A percentile compares a stretch with the other conserved stretches of the same genome.
These are phyloP conservation scores for Platycheirus albimanus DNA, from an alignment of 2,888 invertebrate species.

Conservation along the genomic window DNA sequence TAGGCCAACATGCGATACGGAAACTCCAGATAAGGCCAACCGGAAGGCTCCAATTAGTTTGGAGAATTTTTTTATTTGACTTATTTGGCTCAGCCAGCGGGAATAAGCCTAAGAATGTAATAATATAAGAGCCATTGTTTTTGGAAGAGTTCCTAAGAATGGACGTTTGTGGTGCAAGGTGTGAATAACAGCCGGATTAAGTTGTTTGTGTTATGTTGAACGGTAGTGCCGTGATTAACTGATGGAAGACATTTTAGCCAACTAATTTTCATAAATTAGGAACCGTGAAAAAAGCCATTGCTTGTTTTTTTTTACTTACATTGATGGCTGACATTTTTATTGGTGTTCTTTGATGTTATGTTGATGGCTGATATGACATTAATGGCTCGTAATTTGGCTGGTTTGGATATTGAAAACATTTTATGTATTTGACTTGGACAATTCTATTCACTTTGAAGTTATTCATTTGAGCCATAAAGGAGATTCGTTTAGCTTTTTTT, in stretches of 20 bases:
- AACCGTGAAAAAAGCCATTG: conserved; percentile 2
- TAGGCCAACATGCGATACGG: conserved; percentile 64
- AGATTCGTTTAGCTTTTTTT: no score
- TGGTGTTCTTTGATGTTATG: not conserved
- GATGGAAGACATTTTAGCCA: not conserved
- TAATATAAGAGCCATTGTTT: not conserved
- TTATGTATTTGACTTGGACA: no score
- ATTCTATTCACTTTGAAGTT: no score
- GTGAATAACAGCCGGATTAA: conserved; percentile 50
- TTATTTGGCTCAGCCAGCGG: not conserved
- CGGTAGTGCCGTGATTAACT: conserved; percentile 1
- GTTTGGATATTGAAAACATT: no score
- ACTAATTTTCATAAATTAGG: not conserved
- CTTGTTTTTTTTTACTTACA: not conserved
- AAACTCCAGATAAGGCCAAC: conserved; percentile 52
- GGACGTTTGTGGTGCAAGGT: conserved; percentile 22
- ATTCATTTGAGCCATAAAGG: no score
- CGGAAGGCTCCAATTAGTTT: conserved; percentile 66
- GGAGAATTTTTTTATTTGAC: conserved; percentile 6
- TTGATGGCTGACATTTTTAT: not conserved
- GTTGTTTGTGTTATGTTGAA: conserved; percentile 21
- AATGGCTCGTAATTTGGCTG: no score
- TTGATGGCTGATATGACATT: not conserved
- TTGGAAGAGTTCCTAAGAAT: not conserved
- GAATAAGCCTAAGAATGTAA: not conserved